Percentiles rank a stretch among this genome's conserved stretches.
Evolutionary conservation across 2,113 vertebrate species (phyloP).

Genomic region (Coturnix japonica): DNA sequence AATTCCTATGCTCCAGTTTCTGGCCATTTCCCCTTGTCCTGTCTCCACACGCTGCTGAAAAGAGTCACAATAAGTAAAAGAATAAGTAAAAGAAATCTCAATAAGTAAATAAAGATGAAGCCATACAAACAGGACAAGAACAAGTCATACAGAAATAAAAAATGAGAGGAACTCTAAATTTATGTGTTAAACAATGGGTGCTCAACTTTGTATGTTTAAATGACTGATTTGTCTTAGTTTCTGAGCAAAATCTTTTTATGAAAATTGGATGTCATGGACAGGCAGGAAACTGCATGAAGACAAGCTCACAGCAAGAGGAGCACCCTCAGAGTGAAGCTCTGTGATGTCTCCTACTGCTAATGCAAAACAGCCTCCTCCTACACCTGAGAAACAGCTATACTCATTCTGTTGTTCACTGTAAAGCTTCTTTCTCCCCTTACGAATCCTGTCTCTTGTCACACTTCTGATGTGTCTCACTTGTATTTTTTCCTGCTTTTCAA

Average conservation of each 20-base stretch:
- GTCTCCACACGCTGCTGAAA: too few relatives aligned
- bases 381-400: background rate
- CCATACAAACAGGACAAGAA: background rate
- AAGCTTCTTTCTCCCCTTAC: background rate
- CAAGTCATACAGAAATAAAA: background rate
- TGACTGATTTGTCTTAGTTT: background rate
- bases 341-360: background rate
- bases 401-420: background rate
- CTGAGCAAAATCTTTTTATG: background rate
- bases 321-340: background rate
- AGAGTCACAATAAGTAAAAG: too few relatives aligned
- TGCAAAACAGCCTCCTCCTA: background rate
- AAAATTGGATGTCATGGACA: background rate
- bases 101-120: background rate
- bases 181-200: background rate
- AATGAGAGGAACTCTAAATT: background rate
- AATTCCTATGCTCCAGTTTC: too few relatives aligned
- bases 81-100: background rate
- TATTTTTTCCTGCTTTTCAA: slow-evolving; percentile 4
- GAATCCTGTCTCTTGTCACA: background rate
- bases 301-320: background rate
- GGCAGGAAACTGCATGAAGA: background rate
- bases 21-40: too few relatives aligned
- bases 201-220: background rate
- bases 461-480: background rate